phyloP scores from a whole-genome alignment of 2,888 invertebrate genomes.

The Mamestra brassicae region DNA sequence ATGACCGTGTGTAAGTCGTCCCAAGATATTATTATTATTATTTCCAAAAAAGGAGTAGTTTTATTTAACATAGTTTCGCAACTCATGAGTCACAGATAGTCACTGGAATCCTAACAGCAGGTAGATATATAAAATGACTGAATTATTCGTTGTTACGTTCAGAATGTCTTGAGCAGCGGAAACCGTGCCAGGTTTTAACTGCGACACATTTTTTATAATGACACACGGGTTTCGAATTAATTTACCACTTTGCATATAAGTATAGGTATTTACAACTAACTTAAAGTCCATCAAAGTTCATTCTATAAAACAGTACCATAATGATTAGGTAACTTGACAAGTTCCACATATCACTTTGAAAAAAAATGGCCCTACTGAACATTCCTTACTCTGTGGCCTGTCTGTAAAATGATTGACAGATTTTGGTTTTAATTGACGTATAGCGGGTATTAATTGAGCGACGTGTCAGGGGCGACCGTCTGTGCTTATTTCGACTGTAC shows the following conservation, averaged over 20 bases:
- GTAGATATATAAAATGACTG: background rate
- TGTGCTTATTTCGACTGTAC: constrained; percentile 38
- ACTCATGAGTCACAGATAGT: background rate
- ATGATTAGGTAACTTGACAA: fast-evolving
- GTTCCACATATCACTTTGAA: background rate
- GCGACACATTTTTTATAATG: background rate
- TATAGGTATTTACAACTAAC: too few relatives aligned
- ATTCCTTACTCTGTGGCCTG: background rate
- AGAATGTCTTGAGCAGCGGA: too few relatives aligned
- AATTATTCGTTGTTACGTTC: background rate
- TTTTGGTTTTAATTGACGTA: constrained; percentile 86
- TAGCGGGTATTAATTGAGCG: constrained; percentile 81
- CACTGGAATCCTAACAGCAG: background rate
- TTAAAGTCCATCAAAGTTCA: too few relatives aligned
- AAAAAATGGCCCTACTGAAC: constrained; percentile 11
- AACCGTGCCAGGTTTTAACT: background rate
- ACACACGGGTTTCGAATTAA: background rate
- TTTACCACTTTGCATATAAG: background rate
- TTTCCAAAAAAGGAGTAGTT: background rate
- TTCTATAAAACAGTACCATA: too few relatives aligned
- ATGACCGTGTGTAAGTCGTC: too few relatives aligned
- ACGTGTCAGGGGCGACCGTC: constrained; percentile 61
- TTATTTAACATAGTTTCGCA: too few relatives aligned
- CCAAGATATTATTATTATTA: too few relatives aligned
- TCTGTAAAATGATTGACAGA: constrained; percentile 81